These are phyloP conservation scores for Chloromyia formosa DNA, from an alignment of 2,888 invertebrate species.

Conservation along the genomic window DNA sequence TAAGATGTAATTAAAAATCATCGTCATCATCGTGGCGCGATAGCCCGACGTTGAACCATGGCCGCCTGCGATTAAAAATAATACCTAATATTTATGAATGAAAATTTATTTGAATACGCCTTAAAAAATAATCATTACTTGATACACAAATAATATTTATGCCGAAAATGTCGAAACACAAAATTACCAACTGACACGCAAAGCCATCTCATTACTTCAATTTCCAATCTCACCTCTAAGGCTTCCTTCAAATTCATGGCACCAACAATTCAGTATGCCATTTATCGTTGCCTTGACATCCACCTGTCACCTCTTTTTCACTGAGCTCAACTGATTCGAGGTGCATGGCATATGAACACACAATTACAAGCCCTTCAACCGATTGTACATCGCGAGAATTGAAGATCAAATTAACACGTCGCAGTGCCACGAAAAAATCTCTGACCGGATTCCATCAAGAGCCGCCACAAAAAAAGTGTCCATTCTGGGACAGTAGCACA, in stretches of 20 bases:
- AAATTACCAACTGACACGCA: too few relatives aligned
- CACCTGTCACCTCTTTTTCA: constrained; percentile 4
- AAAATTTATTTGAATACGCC: too few relatives aligned
- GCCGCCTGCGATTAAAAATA: too few relatives aligned
- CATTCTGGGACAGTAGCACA: constrained; percentile 19
- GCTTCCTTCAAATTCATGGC: not conserved
- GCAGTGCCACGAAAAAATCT: not conserved
- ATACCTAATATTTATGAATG: too few relatives aligned
- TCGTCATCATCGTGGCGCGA: too few relatives aligned
- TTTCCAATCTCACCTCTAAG: not conserved
- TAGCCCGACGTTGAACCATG: too few relatives aligned
- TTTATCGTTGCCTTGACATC: not conserved
- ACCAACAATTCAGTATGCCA: not conserved
- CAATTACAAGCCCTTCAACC: not conserved
- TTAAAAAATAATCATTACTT: too few relatives aligned
- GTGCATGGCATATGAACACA: not conserved
- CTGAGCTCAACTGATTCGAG: too few relatives aligned
- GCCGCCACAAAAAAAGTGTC: not conserved
- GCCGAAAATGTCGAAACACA: too few relatives aligned
- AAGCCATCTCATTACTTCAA: too few relatives aligned
- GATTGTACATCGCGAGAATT: constrained; percentile 20
- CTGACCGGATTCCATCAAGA: constrained; percentile 18
- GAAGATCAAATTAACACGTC: constrained; percentile 29
- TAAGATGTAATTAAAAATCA: too few relatives aligned
- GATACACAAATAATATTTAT: too few relatives aligned